Evolutionary conservation across 2,888 invertebrate species (phyloP).

Genomic region (Xylota sylvarum): DNA sequence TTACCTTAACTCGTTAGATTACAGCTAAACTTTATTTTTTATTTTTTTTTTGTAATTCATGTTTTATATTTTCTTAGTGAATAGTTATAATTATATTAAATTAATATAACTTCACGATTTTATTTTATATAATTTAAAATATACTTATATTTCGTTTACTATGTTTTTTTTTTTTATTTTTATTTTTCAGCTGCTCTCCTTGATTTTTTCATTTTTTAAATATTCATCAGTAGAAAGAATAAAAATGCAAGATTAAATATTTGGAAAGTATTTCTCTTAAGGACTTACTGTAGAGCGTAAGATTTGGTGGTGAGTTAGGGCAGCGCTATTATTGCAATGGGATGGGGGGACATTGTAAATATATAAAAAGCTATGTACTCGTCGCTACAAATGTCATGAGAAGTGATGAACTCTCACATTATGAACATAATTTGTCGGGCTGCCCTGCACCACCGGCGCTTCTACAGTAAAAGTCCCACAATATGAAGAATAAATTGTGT

Average conservation of each 20-base stretch:
- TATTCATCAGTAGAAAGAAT: conserved; percentile 57
- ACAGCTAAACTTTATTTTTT: conserved; percentile 67
- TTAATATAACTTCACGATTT: conserved; percentile 75
- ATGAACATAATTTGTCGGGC: conserved; percentile 21
- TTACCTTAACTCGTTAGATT: conserved; percentile 78
- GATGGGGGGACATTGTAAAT: conserved; percentile 70
- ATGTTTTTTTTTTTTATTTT: conserved; percentile 56
- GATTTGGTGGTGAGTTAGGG: conserved; percentile 3
- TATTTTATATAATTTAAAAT: conserved; percentile 72
- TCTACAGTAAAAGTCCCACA: conserved; percentile 4
- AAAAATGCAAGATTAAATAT: conserved; percentile 30
- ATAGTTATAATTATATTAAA: conserved; percentile 70
- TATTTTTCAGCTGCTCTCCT: conserved; percentile 73
- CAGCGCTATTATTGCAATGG: conserved; percentile 38
- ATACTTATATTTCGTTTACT: conserved; percentile 71
- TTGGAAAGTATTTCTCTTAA: conserved; percentile 37
- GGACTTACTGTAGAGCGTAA: conserved; percentile 28
- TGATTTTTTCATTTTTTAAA: conserved; percentile 68
- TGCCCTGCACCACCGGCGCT: conserved; percentile 27
- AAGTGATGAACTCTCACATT: conserved; percentile 23
- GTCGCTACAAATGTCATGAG: conserved; percentile 54
- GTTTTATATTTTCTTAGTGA: conserved; percentile 67
- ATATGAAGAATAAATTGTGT: conserved; percentile 11
- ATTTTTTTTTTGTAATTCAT: conserved; percentile 55
- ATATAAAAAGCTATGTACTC: conserved; percentile 73